Percentiles rank a stretch among this genome's conserved stretches.
Evolutionary conservation across 2,797 vertebrate genomes (phyloP).

Genomic region (Anguilla megastoma): DNA sequence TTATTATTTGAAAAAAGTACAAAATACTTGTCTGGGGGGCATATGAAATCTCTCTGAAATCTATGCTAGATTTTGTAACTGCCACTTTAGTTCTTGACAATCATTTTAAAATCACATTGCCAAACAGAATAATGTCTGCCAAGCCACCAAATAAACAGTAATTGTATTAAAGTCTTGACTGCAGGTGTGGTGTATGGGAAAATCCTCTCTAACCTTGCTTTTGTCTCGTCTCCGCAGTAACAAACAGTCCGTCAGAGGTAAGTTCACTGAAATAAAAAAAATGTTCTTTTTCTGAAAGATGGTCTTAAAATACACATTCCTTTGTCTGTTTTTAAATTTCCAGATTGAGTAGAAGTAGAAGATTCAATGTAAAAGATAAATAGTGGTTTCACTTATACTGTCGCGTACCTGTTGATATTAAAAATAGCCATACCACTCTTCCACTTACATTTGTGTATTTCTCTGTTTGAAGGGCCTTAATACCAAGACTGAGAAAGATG

Average conservation of each 20-base stretch:
- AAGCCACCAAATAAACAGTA: conserved; percentile 41
- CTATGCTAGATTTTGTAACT: too few species aligned
- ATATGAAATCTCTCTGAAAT: too few species aligned
- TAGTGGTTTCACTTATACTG: neutral
- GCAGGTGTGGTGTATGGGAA: conserved; percentile 18
- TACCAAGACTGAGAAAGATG: neutral
- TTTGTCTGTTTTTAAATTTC: neutral
- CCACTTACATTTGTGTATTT: neutral
- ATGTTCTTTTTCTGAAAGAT: neutral
- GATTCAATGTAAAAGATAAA: neutral
- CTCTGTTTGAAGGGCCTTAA: neutral
- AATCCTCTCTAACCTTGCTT: neutral
- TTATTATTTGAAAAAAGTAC: too few species aligned
- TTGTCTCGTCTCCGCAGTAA: conserved; percentile 35
- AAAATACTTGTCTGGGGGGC: too few species aligned
- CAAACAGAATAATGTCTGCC: neutral
- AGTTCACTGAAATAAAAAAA: conserved; percentile 17
- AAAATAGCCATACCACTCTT: neutral
- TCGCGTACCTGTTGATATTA: neutral
- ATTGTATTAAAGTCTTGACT: conserved; percentile 33
- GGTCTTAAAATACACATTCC: neutral
- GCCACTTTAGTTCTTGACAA: neutral
- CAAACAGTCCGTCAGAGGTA: conserved; percentile 45
- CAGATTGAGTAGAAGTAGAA: neutral
- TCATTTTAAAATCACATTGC: neutral